Base-by-base conservation (phyloP, 2,888 invertebrate species). In the Sesia bembeciformis region DNA sequence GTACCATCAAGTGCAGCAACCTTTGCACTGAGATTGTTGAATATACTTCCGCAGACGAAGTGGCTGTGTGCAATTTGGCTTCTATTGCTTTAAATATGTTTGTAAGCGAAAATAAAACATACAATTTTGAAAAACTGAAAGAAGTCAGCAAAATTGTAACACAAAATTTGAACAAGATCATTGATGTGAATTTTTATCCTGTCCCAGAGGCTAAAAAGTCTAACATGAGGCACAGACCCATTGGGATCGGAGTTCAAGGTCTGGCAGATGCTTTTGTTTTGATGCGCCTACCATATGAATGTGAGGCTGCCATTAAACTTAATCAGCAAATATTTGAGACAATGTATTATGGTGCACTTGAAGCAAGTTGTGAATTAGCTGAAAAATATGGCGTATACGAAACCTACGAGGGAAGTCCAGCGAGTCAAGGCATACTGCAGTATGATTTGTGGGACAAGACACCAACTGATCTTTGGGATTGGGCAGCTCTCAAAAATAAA, bases 321-420 rank as follows among this genome's bases (percentile, higher is more conserved):
- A 99, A 99, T 83, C 94, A 94, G 64, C 95, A 98, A 76, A 98
- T 99, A 64, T 99, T 99, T 82, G 99, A 99, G 90, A 98, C 98
- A 0, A 94, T 99, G 62, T 99, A 99, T 78, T 98, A 95, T 82
- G 97, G 96, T n/a, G 97, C 99, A 0, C 83, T 99, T 58, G 98
- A 99, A 81, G 96, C 98, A 0, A 98, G 98, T 76, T 97, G 97
- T 82, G 98, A 99, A 80, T 81, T 99, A 57, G 97, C 99, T 1
- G 93, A 95, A 75, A 91, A 92, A 70, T 72, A 91, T 50, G 98
- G 99, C 4, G 87, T 94, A 0, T 99, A 99, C 77, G 95, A 97
- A 71, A 96, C 98, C 0, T 99, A 98, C 69, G 84, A 92, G 65
- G 99, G 98, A 4, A 93, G 93, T 61, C 99, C 99, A 4, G 96